Conservation (phyloP, 2,797 vertebrate species). For the Linurgus olivaceus region DNA sequence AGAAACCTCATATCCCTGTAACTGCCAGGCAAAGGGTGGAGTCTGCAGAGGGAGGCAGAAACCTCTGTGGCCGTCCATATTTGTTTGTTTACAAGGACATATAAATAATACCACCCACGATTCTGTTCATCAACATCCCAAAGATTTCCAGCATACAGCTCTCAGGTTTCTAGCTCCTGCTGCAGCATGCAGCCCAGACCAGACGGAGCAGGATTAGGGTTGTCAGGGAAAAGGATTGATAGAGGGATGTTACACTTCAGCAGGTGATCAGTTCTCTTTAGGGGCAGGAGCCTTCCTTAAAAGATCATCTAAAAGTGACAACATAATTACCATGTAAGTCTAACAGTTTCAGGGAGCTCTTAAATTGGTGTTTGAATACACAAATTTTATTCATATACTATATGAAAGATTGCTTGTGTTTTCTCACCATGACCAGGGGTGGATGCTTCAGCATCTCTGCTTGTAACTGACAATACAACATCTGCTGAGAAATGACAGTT, state of each 20-base stretch:
- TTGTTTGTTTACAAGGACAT: slow-evolving; percentile 6
- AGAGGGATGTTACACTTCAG: fast-evolving
- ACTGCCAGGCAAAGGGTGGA: not conserved
- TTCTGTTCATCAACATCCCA: not conserved
- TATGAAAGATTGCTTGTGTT: not conserved
- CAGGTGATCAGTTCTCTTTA: not conserved
- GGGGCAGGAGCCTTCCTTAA: not conserved
- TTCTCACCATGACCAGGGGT: not conserved
- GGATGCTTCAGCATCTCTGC: not conserved
- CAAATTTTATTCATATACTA: not conserved
- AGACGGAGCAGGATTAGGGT: not conserved
- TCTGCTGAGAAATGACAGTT: not conserved
- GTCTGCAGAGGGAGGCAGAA: not conserved
- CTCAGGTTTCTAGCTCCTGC: not conserved
- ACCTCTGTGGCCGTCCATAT: not conserved
- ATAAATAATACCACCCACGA: not conserved
- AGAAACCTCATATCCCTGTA: not conserved
- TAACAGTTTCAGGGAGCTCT: not conserved
- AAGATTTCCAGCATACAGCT: not conserved
- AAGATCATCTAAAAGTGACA: not conserved
- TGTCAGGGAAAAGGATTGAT: not conserved
- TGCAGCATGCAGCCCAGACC: not conserved
- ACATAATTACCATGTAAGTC: not conserved
- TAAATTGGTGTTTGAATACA: not conserved
- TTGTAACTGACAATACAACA: not conserved